Base-by-base conservation (phyloP, 2,797 vertebrate genomes). In the Mycteria americana region DNA sequence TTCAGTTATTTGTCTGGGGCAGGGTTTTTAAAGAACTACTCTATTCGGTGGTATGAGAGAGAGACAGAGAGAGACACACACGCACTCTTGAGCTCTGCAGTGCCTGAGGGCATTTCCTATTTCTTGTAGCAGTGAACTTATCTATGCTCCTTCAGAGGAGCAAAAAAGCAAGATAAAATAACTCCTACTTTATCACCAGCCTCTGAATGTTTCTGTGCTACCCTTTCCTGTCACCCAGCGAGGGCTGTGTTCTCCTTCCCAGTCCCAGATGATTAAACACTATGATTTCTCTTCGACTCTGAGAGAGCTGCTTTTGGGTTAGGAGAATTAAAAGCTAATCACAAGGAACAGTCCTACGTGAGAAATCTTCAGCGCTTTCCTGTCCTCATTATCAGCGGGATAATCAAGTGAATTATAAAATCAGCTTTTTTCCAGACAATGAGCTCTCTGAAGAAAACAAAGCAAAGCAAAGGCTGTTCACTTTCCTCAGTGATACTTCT, bases 61-160 rank as follows among this genome's bases (percentile, higher is more conserved):
- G 57, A 89, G 23, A 35, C 60, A 88, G 81, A 89, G 50, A 90
- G 13, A 92, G 5, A 72, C 18, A 76, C 39, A 70, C 10, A 43
- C 1, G 3, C 41, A 37, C 75, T 50, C 73, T 35, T 78, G 90
- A 95, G 91, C 94, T 74, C 80, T 83, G 62, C 50, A 59, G 70
- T 83, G 91, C 97, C 95, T 80, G 67, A 93, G 88, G 94, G 69
- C 56, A 75, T 87, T 96, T 95, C 70, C 41, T 88, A 64, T 94
- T 96, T 95, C 67, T 95, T 88, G 93, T 69, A 89, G 69, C 85
- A 85, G 33, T 89, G 92, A 95, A 93, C 69, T 95, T 95, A 81
- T 85, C 94, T 89, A 62, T 78, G 48, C 62, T 95, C 33, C 67
- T 96, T 94, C 88, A 93, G 86, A 96, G 76, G 48, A 93, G 63